Evolutionary conservation across 2,113 vertebrate species (phyloP).

Genomic region (Pseudopodoces humilis): DNA sequence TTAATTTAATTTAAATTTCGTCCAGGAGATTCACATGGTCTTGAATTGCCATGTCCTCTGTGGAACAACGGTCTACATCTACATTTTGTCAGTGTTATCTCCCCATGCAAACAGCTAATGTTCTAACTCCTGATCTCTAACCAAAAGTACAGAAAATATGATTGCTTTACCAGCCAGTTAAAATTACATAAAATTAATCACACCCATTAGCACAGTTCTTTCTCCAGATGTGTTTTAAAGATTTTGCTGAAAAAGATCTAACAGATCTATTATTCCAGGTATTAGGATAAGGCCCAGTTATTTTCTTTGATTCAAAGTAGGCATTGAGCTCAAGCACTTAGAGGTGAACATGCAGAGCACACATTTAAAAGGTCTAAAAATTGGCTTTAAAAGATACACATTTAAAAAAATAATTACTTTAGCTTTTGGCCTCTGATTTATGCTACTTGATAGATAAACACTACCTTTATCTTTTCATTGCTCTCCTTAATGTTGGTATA

Average conservation of each 20-base stretch:
- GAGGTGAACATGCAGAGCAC: neutral
- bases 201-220: neutral
- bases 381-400: fast-evolving
- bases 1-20: neutral
- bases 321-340: neutral
- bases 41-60: neutral
- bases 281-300: neutral
- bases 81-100: neutral
- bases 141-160: neutral
- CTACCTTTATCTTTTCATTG: neutral
- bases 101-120: neutral
- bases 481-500: neutral
- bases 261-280: neutral
- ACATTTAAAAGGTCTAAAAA: neutral
- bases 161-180: neutral
- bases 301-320: neutral
- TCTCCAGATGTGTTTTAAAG: neutral
- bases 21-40: neutral
- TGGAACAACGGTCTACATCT: neutral
- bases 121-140: neutral
- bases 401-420: neutral
- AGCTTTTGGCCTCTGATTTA: neutral
- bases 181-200: neutral
- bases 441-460: neutral
- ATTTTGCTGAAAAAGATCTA: neutral